phyloP scores from a whole-genome alignment of 2,113 vertebrate species.

The Pseudopipra pipra region DNA sequence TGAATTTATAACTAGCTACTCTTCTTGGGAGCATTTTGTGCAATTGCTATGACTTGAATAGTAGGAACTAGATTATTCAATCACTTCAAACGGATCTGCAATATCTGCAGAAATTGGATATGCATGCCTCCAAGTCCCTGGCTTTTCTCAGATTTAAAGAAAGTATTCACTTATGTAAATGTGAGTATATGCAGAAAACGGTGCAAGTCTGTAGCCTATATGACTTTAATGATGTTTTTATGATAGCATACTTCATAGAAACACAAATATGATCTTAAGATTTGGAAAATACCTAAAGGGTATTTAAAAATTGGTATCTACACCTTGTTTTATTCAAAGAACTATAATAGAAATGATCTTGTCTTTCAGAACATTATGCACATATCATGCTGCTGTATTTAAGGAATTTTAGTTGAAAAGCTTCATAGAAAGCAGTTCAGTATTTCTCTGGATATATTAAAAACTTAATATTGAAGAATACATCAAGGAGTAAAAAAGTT shows the following conservation, averaged over 20 bases:
- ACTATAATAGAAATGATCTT: background rate
- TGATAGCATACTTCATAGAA: background rate
- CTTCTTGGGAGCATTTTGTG: conserved; percentile 22
- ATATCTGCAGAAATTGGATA: conserved; percentile 1
- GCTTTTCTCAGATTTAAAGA: background rate
- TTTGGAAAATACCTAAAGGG: background rate
- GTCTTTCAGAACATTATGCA: background rate
- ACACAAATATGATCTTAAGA: background rate
- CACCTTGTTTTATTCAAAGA: background rate
- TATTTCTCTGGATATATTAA: conserved; percentile 57
- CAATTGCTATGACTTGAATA: background rate
- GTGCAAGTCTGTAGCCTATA: background rate
- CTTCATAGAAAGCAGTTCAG: conserved; percentile 34
- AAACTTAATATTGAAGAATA: conserved; percentile 71
- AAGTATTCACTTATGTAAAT: background rate
- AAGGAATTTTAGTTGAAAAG: conserved; percentile 50
- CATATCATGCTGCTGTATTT: background rate
- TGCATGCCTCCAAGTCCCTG: background rate
- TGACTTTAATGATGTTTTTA: background rate
- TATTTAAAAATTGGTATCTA: background rate
- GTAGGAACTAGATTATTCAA: background rate
- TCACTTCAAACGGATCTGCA: background rate
- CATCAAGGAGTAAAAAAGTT: conserved; percentile 67
- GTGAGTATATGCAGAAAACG: background rate
- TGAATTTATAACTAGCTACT: conserved; percentile 5